Conservation (phyloP, 1,140 invertebrate genomes). For the Magallana angulata region DNA sequence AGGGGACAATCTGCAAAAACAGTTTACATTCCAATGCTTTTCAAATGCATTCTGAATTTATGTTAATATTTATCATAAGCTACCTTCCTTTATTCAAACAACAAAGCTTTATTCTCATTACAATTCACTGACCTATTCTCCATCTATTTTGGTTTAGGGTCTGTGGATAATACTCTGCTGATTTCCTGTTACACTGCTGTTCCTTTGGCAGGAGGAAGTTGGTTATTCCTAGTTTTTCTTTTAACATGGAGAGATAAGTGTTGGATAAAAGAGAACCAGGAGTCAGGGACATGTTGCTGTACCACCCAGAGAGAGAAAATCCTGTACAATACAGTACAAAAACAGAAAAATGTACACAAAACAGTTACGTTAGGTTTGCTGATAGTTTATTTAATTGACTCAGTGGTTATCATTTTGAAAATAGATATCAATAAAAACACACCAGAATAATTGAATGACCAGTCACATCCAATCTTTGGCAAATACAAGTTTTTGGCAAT, state of each 20-base stretch:
- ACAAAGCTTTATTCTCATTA: too few species aligned
- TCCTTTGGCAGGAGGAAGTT: neutral
- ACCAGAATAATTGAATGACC: slow-evolving; percentile 13
- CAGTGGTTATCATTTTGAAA: too few species aligned
- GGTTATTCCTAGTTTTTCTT: slow-evolving; percentile 13
- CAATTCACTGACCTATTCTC: slow-evolving; percentile 28
- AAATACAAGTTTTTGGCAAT: neutral
- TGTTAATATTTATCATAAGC: too few species aligned
- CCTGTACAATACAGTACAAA: neutral
- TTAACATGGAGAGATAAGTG: slow-evolving; percentile 7
- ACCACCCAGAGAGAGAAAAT: slow-evolving; percentile 31
- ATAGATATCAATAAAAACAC: neutral
- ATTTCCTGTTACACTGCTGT: slow-evolving; percentile 15
- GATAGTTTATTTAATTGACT: too few species aligned
- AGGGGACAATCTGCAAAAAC: slow-evolving; percentile 18
- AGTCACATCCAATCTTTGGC: neutral
- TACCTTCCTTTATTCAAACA: too few species aligned
- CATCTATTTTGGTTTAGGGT: neutral
- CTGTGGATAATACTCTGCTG: slow-evolving; percentile 18
- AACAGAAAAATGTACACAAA: neutral
- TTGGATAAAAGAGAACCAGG: neutral
- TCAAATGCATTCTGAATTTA: too few species aligned
- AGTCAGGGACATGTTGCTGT: neutral
- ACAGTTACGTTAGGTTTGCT: too few species aligned
- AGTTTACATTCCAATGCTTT: neutral